Conservation (phyloP, 2,888 invertebrate genomes). For the Tribolium freemani region DNA sequence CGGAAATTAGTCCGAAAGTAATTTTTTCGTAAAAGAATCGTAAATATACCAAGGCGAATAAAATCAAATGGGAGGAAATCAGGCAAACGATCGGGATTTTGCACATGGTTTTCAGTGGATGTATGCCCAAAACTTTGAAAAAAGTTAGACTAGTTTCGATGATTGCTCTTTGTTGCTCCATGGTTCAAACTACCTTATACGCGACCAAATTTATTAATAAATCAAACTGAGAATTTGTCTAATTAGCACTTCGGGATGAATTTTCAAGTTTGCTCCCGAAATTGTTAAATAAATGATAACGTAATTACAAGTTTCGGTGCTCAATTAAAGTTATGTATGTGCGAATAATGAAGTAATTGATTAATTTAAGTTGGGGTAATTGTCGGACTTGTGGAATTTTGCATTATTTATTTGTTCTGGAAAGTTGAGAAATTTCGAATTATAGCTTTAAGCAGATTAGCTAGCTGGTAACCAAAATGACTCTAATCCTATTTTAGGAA, state of each 20-base stretch:
- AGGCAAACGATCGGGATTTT: not conserved
- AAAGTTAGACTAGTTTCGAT: not conserved
- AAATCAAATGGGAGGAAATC: not conserved
- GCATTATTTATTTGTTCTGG: too few relatives aligned
- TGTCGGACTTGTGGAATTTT: too few relatives aligned
- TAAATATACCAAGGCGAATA: not conserved
- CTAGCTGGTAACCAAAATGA: too few relatives aligned
- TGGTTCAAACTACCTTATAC: not conserved
- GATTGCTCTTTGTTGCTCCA: slow-evolving; percentile 11
- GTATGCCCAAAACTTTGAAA: slow-evolving; percentile 5
- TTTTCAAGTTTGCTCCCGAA: not conserved
- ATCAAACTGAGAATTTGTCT: not conserved
- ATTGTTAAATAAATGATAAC: not conserved
- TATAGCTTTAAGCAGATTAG: too few relatives aligned
- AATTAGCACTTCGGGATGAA: not conserved
- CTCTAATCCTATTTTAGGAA: too few relatives aligned
- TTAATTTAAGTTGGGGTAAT: too few relatives aligned
- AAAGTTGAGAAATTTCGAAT: too few relatives aligned
- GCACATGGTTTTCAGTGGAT: not conserved
- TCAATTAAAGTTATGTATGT: not conserved
- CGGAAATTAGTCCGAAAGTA: slow-evolving; percentile 10
- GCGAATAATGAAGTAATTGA: too few relatives aligned
- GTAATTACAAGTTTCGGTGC: not conserved
- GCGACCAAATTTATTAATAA: not conserved
- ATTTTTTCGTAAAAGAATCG: slow-evolving; percentile 11